Conservation (phyloP, 2,113 vertebrate genomes). For the Rhinolophus sinicus region DNA sequence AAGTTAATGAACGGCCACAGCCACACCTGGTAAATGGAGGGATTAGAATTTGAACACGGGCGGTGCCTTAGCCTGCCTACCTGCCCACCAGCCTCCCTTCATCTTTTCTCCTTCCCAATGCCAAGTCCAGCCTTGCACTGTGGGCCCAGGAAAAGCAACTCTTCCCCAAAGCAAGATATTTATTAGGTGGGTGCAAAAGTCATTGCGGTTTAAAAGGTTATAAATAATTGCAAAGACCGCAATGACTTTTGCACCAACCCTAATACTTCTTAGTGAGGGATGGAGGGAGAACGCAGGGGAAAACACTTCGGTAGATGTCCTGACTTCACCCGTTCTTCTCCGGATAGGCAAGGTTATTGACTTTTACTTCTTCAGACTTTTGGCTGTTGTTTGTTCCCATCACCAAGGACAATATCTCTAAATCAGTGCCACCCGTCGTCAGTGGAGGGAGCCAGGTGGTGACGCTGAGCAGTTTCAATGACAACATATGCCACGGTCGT, state of each 20-base stretch:
- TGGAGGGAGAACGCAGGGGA: background rate
- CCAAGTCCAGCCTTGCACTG: background rate
- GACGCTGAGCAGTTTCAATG: background rate
- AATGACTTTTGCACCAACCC: too few species aligned
- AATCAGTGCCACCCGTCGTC: background rate
- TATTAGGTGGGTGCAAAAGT: background rate
- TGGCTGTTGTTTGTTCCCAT: slow-evolving; percentile 2
- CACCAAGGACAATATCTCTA: background rate
- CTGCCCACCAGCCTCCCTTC: background rate
- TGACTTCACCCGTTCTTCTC: background rate
- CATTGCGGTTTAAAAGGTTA: too few species aligned
- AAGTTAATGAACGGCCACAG: background rate
- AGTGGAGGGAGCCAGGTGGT: background rate
- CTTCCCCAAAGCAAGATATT: background rate
- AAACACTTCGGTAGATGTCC: background rate
- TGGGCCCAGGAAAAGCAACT: background rate
- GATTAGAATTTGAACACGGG: background rate
- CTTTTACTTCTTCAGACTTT: slow-evolving; percentile 40
- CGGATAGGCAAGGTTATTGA: background rate
- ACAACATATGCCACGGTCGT: background rate
- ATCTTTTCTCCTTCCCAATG: background rate
- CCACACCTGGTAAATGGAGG: background rate
- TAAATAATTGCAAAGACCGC: too few species aligned
- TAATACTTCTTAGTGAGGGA: background rate
- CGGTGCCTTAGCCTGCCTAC: fast-evolving